Evolutionary conservation across 1,140 invertebrate genomes (phyloP).

Genomic region (Ostrea edulis): DNA sequence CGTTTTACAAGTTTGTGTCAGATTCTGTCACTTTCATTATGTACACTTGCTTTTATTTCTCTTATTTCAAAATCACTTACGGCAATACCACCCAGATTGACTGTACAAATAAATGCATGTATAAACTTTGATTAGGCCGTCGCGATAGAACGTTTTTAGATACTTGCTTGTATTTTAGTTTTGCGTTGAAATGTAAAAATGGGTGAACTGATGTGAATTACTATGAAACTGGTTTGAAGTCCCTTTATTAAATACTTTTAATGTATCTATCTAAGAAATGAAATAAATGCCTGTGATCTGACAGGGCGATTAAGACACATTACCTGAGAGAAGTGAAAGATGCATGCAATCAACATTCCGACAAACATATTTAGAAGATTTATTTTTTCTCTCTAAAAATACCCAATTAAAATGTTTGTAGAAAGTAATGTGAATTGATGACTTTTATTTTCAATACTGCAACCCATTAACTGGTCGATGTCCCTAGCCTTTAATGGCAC

Average conservation of each 20-base stretch:
- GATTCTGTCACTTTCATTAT: not conserved
- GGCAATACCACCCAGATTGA: constrained; percentile 15
- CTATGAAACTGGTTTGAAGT: no score
- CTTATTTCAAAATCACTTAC: constrained; percentile 7
- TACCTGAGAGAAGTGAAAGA: not conserved
- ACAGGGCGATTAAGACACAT: not conserved
- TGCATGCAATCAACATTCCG: not conserved
- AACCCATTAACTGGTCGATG: not conserved
- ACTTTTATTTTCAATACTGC: not conserved
- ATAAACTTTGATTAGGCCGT: no score
- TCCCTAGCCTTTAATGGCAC: not conserved
- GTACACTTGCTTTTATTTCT: not conserved
- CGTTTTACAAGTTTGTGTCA: not conserved
- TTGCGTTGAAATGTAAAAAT: no score
- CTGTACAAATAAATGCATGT: not conserved
- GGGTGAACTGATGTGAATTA: no score
- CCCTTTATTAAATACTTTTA: no score
- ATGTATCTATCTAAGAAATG: not conserved
- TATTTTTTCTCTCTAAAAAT: not conserved
- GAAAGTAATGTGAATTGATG: not conserved
- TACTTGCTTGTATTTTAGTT: no score
- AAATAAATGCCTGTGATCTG: not conserved
- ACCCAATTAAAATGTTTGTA: not conserved
- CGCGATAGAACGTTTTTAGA: no score
- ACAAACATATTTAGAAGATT: not conserved